These are phyloP conservation scores for Anagrus nilaparvatae DNA, from an alignment of 1,140 invertebrate genomes.

Conservation along the genomic window DNA sequence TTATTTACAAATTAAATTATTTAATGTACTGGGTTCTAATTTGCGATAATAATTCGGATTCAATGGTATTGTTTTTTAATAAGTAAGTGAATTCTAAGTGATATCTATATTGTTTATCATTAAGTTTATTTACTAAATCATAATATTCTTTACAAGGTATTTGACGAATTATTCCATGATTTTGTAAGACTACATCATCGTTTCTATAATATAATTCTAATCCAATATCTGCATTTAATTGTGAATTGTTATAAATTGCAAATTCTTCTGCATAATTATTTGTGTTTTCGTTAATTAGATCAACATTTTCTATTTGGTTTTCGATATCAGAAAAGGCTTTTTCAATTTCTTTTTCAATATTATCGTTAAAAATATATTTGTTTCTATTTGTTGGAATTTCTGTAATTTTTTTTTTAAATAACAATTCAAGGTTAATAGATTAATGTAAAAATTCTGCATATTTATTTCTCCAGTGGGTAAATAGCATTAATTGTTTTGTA, in stretches of 20 bases:
- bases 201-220: not conserved
- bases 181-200: not conserved
- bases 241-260: not conserved
- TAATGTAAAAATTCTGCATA: too few relatives aligned
- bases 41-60: conserved; percentile 10
- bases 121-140: not conserved
- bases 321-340: not conserved
- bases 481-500: conserved; percentile 6
- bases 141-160: conserved; percentile 1
- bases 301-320: not conserved
- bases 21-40: not conserved
- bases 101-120: conserved; percentile 4
- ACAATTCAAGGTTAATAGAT: not conserved
- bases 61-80: conserved; percentile 9
- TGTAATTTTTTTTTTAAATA: not conserved
- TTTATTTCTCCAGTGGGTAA: conserved; percentile 7
- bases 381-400: conserved; percentile 6
- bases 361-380: not conserved
- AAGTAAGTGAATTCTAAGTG: not conserved
- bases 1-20: conserved; percentile 12
- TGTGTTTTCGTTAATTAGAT: not conserved
- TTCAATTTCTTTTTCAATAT: not conserved
- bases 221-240: not conserved
- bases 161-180: not conserved
- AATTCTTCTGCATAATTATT: not conserved